Base-by-base conservation (phyloP, 1,140 invertebrate genomes). In the Diabrotica undecimpunctata region DNA sequence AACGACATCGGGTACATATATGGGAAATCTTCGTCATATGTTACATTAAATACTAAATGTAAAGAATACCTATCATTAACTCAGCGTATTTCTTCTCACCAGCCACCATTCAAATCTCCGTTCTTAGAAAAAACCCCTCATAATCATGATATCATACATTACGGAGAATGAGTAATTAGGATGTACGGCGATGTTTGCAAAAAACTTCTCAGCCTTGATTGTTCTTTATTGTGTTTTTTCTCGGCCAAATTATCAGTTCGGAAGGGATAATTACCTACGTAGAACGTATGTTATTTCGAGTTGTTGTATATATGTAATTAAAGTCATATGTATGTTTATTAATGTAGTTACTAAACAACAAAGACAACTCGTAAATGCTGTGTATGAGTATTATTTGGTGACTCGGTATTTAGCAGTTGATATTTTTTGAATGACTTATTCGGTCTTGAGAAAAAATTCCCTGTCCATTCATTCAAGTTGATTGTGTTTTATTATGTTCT, bases 271-370 rank as follows among this genome's bases (percentile, higher is more conserved):
- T 46, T 46, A 46, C 41, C 41, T 46, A 46, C 41, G n/a, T 46
- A 46, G 3, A n/a, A 10, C 41, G 41, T 46, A 46, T 46, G 41
- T 8, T 46, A 46, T n/a, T 46, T 46, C n/a, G 8, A 46, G 4
- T 4, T 46, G 41, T 46, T 46, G 41, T 46, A 6, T 46, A 46
- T n/a, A n/a, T 46, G 41, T 46, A 46, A 46, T 46, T 46, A 46
- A 46, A 46, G 41, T 46, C 41, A 46, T 46, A 46, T 46, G n/a
- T 46, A 46, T 46, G 41, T 46, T 46, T 46, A 46, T 46, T 46
- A 46, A 46, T 46, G n/a, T 46, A 46, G 41, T 46, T 46, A 46
- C 3, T 46, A 46, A 8, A 10, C 41, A 46, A 46, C 41, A 46
- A 46, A 46, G 41, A 46, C 41, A 46, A 25, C 25, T 25, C 25